phyloP scores from a whole-genome alignment of 1,140 invertebrate genomes.

The Philopotamus ludificatus region DNA sequence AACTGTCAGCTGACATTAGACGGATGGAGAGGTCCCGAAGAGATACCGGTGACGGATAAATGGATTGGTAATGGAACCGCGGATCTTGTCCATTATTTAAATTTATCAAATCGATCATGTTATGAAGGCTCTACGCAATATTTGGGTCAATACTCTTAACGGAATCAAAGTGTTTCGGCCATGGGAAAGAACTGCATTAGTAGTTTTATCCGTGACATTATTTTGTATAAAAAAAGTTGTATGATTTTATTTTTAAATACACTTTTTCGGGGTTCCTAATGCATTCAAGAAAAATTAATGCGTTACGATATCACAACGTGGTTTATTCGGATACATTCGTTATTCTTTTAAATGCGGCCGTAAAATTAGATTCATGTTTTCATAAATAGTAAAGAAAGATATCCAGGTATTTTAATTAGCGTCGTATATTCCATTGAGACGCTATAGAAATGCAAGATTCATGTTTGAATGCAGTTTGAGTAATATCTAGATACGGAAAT shows the following conservation, averaged over 20 bases:
- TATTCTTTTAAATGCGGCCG: background rate
- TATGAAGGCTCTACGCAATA: background rate
- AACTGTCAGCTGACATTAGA: background rate
- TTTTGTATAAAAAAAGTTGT: background rate
- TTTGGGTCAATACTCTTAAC: background rate
- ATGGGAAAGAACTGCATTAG: background rate
- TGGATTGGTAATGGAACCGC: constrained; percentile 4
- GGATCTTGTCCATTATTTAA: background rate
- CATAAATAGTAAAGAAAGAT: background rate
- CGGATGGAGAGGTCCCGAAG: background rate
- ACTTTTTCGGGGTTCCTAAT: background rate
- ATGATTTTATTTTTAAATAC: background rate
- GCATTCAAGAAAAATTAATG: background rate
- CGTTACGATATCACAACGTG: background rate
- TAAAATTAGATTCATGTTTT: background rate
- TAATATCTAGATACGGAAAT: background rate
- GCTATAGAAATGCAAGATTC: background rate
- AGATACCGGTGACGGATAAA: background rate
- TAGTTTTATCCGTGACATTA: background rate
- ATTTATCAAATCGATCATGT: background rate
- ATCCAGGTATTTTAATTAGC: background rate
- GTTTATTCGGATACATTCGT: background rate
- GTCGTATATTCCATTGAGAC: background rate
- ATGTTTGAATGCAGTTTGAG: background rate
- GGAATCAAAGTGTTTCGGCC: too few species aligned